Evolutionary conservation across 1,140 invertebrate species (phyloP), one percentile per base, ranked within the genome.

Genomic region (Drosophila truncata): DNA sequence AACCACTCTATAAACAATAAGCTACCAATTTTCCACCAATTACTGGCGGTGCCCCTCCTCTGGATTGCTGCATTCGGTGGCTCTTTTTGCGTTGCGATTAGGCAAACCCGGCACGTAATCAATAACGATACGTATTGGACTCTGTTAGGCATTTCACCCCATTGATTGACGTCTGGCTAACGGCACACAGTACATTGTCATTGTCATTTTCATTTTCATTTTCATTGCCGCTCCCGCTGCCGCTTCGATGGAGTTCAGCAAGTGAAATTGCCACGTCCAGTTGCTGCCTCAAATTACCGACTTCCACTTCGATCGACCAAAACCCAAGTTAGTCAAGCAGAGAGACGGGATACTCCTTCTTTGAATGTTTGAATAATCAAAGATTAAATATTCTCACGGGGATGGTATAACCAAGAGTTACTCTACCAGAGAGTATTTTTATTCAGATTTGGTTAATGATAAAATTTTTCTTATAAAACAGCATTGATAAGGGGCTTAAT

Each of bases 21-120:
- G 60, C 52, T 49, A 61, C 54, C 72, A 88, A 83, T 80, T 84
- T 78, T 31, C 47, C 64, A 23, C 27, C 78, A 85, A 84, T 85
- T 85, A 81, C 50, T 55, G 52, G 16, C n/a, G 11, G 20, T 18
- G 31, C 44, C 11, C 25, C 25, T 16, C 31, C 25, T 4, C 23
- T 23, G 37, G 20, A 35, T 50, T 41, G 54, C 31, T 55, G 52
- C 52, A 55, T 25, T 55, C 52, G 33, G 35, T 25, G 52, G 37
- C 58, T 61, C 44, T 37, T 60, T 41, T 60, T 55, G 44, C 41
- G 55, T 52, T 52, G 66, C 42, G 63, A 78, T 87, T 90, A 71
- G 66, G 63, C 81, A 88, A 84, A 66, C 85, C 64, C 69, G 55
- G 83, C 83, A 87, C 83, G 83, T 87, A 88, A 87, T 90, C 84